Evolutionary conservation across 2,113 vertebrate genomes (phyloP).

Genomic region (Penelope pileata): DNA sequence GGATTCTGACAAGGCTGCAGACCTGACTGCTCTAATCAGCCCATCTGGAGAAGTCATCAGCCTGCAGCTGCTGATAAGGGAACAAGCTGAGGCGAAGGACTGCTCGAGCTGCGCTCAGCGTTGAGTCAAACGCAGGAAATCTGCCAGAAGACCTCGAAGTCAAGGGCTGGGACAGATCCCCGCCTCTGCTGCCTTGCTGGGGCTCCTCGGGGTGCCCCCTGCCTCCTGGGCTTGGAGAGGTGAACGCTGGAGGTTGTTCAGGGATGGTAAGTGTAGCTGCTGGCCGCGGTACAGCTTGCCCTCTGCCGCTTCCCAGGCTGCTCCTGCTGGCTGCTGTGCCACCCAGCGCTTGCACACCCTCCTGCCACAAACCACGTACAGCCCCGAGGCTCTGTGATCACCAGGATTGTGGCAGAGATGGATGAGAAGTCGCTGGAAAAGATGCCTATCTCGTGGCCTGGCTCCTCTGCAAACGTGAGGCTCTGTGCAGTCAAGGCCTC

Average conservation of each 20-base stretch:
- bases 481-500: not conserved
- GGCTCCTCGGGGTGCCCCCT: fast-evolving
- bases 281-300: not conserved
- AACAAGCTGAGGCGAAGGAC: not conserved
- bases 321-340: not conserved
- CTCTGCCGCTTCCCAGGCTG: not conserved
- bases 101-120: not conserved
- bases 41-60: constrained; percentile 47
- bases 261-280: not conserved
- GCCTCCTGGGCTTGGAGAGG: fast-evolving
- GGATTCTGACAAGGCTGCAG: not conserved
- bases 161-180: not conserved
- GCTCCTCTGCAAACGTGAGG: not conserved
- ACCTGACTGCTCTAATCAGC: not conserved
- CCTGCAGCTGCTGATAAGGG: constrained; percentile 12
- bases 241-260: not conserved
- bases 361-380: not conserved
- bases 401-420: fast-evolving
- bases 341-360: fast-evolving
- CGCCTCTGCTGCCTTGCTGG: not conserved
- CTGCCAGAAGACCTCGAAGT: not conserved
- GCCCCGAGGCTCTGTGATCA: not conserved
- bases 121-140: constrained; percentile 1
- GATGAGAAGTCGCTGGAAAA: not conserved
- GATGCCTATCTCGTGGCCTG: fast-evolving